phyloP scores from a whole-genome alignment of 2,888 invertebrate genomes.

The Tenthredo distinguenda region DNA sequence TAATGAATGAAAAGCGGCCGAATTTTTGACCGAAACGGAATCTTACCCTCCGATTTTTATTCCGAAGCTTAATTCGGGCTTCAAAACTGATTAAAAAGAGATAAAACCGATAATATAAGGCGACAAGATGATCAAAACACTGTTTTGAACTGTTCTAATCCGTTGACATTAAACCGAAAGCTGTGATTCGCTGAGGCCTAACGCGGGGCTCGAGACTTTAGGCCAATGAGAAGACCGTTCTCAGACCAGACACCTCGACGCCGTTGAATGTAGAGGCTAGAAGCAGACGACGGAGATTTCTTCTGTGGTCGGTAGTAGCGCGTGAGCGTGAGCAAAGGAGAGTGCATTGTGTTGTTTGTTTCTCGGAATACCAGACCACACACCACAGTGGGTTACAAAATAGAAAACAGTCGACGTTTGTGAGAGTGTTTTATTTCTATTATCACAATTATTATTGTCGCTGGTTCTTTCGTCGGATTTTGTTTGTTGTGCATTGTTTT shows the following conservation, averaged over 20 bases:
- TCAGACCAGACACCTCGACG: background rate
- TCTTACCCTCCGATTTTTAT: background rate
- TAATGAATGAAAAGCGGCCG: background rate
- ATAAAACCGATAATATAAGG: background rate
- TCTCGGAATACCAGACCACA: background rate
- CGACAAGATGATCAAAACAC: background rate
- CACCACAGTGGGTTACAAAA: background rate
- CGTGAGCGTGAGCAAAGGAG: background rate
- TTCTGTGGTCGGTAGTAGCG: background rate
- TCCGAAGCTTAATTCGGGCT: background rate
- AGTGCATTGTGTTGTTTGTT: background rate
- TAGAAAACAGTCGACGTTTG: background rate
- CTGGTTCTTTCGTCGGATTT: background rate
- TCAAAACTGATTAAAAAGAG: background rate
- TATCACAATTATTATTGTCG: background rate
- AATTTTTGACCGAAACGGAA: background rate
- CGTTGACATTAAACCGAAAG: background rate
- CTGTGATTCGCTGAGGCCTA: background rate
- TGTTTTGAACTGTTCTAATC: background rate
- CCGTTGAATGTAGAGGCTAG: conserved; percentile 1
- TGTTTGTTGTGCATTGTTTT: background rate
- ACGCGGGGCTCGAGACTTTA: background rate
- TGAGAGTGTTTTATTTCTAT: background rate
- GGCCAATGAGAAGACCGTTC: background rate
- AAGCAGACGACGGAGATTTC: conserved; percentile 16